These are phyloP conservation scores for Eulemur rubriventer DNA, from an alignment of 2,797 vertebrate genomes.

Conservation along the genomic window DNA sequence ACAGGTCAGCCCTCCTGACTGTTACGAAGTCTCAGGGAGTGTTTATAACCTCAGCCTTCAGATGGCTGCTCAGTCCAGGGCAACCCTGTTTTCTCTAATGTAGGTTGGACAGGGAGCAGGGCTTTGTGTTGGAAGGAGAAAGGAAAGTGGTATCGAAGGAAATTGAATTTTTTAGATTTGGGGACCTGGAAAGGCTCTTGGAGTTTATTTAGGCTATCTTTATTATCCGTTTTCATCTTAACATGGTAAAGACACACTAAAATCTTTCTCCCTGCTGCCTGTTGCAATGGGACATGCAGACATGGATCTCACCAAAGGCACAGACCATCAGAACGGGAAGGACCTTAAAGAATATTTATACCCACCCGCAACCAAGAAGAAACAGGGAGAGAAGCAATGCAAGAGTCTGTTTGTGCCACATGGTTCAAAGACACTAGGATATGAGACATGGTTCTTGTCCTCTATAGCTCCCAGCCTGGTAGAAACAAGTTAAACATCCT, in stretches of 20 bases:
- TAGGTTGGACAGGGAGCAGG: neutral
- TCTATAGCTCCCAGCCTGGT: neutral
- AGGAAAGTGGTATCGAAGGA: neutral
- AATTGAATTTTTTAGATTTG: neutral
- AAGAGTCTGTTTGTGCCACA: neutral
- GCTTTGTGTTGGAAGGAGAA: neutral
- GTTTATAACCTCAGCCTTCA: neutral
- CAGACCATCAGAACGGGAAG: neutral
- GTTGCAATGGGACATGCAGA: neutral
- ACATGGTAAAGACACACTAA: neutral
- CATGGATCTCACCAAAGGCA: neutral
- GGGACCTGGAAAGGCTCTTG: neutral
- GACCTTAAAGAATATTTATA: neutral
- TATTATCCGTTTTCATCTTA: neutral
- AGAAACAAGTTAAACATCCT: neutral
- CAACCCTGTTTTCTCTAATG: neutral
- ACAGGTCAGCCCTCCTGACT: neutral
- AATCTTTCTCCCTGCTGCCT: neutral
- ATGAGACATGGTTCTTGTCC: neutral
- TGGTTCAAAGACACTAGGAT: fast-evolving
- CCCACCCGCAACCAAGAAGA: neutral
- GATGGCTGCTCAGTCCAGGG: neutral
- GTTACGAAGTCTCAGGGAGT: neutral
- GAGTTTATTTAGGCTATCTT: neutral
- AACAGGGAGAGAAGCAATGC: neutral